Conservation (phyloP, 2,888 invertebrate species). For the Teleogryllus oceanicus region DNA sequence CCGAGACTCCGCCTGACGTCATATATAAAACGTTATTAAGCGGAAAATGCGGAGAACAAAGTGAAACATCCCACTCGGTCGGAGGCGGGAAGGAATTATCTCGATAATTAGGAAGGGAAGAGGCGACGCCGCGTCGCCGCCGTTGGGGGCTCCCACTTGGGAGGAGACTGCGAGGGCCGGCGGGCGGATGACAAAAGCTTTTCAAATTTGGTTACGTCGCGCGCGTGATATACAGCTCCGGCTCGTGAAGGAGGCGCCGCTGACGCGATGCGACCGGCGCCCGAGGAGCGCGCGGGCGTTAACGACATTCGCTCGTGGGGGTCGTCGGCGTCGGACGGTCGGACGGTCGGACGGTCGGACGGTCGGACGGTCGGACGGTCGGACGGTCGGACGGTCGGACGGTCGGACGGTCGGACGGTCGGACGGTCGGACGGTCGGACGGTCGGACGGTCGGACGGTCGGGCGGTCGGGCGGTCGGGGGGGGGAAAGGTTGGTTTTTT, state of each 20-base stretch:
- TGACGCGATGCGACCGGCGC: neutral
- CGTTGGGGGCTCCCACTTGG: too few relatives aligned
- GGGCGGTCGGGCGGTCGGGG: too few relatives aligned
- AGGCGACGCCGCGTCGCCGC: too few relatives aligned
- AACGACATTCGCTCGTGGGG: neutral
- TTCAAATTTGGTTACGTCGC: neutral
- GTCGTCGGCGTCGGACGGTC: neutral
- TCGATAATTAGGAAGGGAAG: neutral
- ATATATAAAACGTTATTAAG: slow-evolving; percentile 6
- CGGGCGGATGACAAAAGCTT: neutral
- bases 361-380: neutral
- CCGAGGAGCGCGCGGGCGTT: neutral
- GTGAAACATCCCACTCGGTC: neutral
- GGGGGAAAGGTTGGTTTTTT: too few relatives aligned
- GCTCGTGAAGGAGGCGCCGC: neutral
- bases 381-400: too few relatives aligned
- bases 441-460: too few relatives aligned
- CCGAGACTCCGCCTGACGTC: neutral
- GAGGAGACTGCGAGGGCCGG: neutral
- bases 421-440: too few relatives aligned
- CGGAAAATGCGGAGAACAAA: slow-evolving; percentile 1
- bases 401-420: too few relatives aligned
- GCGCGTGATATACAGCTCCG: neutral
- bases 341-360: neutral
- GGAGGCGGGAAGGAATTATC: slow-evolving; percentile 18